Evolutionary conservation across 2,113 vertebrate genomes (phyloP).

Genomic region (Ceuthmochares aereus): DNA sequence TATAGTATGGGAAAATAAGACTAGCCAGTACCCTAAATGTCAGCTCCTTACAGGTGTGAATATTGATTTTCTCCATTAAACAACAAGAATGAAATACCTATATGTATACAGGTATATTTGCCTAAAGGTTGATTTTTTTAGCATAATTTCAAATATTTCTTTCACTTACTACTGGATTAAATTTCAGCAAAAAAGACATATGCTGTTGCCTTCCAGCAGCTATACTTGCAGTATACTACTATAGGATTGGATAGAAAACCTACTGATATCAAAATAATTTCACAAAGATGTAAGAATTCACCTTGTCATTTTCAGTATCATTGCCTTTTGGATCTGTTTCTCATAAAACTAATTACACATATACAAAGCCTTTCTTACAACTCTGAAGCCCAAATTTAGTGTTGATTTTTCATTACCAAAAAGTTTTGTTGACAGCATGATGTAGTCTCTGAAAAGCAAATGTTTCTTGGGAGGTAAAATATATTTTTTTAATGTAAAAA

Average conservation of each 20-base stretch:
- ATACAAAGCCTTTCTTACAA: background rate
- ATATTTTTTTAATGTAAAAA: background rate
- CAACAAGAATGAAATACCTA: background rate
- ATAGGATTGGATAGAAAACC: background rate
- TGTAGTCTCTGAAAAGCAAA: background rate
- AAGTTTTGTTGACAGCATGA: background rate
- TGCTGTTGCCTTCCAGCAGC: background rate
- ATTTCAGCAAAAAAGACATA: background rate
- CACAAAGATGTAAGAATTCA: background rate
- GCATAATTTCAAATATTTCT: background rate
- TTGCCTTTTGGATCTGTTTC: background rate
- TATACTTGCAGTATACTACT: background rate
- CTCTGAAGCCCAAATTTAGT: background rate
- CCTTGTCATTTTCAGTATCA: background rate
- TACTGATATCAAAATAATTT: background rate
- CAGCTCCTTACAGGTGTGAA: background rate
- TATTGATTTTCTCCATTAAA: background rate
- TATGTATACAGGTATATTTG: background rate
- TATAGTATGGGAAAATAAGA: background rate
- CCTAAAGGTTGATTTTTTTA: background rate
- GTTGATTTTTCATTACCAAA: background rate
- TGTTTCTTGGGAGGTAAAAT: background rate
- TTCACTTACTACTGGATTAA: background rate
- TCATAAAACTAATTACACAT: background rate
- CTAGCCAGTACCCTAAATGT: background rate